Conservation (phyloP, 2,888 invertebrate species). For the Lochmaea crataegi region DNA sequence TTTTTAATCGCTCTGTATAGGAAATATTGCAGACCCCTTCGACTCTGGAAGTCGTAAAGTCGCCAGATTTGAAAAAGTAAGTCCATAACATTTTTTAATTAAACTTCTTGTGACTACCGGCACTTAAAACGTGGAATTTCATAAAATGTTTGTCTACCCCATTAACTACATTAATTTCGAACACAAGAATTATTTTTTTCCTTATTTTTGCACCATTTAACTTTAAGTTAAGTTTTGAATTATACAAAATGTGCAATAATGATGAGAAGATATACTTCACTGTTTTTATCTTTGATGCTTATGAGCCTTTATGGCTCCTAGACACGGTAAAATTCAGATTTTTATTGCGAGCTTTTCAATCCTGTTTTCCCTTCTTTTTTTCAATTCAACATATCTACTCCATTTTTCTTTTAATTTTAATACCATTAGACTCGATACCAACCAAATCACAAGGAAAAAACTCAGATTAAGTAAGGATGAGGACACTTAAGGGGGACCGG, state of each 20-base stretch:
- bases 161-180: conserved; percentile 56
- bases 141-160: conserved; percentile 52
- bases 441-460: no score
- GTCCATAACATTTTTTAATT: conserved; percentile 55
- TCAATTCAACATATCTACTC: neutral
- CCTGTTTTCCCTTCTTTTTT: conserved; percentile 44
- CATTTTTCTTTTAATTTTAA: neutral
- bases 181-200: conserved; percentile 53
- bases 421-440: neutral
- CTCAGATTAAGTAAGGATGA: no score
- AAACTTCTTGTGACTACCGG: conserved; percentile 48
- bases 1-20: neutral
- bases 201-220: conserved; percentile 56
- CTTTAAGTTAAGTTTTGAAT: conserved; percentile 54
- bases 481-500: no score
- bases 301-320: conserved; percentile 50
- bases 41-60: conserved; percentile 35
- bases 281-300: conserved; percentile 55
- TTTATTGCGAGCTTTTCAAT: conserved; percentile 33
- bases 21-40: conserved; percentile 8
- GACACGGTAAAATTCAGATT: conserved; percentile 44
- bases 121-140: conserved; percentile 37
- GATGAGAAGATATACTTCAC: conserved; percentile 54
- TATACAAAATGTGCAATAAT: conserved; percentile 56
- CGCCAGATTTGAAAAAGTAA: conserved; percentile 42